Evolutionary conservation across 2,113 vertebrate species (phyloP), one percentile per base, ranked within the genome.

Genomic region (Sinosuthora webbiana): DNA sequence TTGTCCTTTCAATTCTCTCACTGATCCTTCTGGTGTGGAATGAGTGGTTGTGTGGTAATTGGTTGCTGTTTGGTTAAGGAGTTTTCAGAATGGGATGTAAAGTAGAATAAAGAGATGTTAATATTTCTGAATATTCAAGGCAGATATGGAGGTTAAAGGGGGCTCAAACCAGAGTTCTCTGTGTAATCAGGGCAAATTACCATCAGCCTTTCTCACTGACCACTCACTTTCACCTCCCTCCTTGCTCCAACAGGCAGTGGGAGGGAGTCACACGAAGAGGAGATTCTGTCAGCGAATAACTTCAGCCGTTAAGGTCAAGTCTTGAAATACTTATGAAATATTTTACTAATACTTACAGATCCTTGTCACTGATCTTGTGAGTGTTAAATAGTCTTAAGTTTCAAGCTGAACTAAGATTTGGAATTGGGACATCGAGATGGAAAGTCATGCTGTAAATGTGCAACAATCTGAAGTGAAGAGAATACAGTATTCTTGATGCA

Each of bases 231-330:
- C 22, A 42, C 42, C 10, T 65, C 37, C 7, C 9, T 64, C 9
- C 6, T 13, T 33, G 10, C 6, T 50, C 52, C 14, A 63, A 21
- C 5, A 30, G 3, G 6, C 0, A 0, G 4, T 10, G 9, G 19
- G 28, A 88, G 7, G 15, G 39, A 76, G 23, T 14, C 41, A 3
- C 23, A 33, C 11, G 5, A 75, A 62, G 49, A 85, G 18, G 7
- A 67, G 22, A 19, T 59, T 69, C 22, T 87, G 39, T 50, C 44
- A 84, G 9, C 7, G 64, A 79, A 8, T 2, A 7, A 52, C 14
- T 71, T 84, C 65, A 73, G 14, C 27, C 62, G 45, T 57, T 85
- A 62, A 75, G 17, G 3, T 23, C 21, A 79, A 39, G 27, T 14
- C n/a, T 74, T 62, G 11, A 3, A 42, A 79, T 60, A 79, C 31